phyloP scores from a whole-genome alignment of 30 jellyfish, hydroid and myxozoan genomes.

The Turritopsis rubra region DNA sequence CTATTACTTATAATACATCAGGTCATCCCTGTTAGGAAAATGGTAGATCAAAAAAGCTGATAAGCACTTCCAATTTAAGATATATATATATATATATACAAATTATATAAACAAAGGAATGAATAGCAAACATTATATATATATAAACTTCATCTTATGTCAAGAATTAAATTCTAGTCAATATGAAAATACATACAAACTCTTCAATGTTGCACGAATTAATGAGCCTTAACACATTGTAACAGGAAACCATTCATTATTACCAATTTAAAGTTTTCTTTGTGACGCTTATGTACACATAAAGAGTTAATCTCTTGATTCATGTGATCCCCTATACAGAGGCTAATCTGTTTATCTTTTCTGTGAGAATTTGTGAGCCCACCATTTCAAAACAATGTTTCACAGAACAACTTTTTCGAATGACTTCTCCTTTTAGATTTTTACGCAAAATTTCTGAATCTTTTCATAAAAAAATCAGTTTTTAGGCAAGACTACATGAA shows the following conservation, averaged over 20 bases:
- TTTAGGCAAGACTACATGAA: too few species aligned
- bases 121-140: too few species aligned
- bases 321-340: not conserved
- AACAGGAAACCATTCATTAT: not conserved
- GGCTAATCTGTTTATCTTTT: not conserved
- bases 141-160: not conserved
- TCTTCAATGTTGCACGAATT: not conserved
- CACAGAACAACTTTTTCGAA: not conserved
- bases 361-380: not conserved
- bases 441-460: not conserved
- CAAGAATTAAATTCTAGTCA: not conserved
- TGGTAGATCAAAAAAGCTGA: not conserved
- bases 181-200: not conserved
- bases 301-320: not conserved
- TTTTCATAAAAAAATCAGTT: too few species aligned
- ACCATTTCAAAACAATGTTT: not conserved
- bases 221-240: not conserved
- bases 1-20: not conserved
- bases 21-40: not conserved
- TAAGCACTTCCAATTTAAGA: not conserved
- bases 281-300: not conserved
- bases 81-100: too few species aligned
- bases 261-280: not conserved
- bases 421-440: not conserved
- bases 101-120: too few species aligned